These are phyloP conservation scores for Phoxinus dragarum DNA, from an alignment of 2,797 vertebrate genomes.

Conservation along the genomic window DNA sequence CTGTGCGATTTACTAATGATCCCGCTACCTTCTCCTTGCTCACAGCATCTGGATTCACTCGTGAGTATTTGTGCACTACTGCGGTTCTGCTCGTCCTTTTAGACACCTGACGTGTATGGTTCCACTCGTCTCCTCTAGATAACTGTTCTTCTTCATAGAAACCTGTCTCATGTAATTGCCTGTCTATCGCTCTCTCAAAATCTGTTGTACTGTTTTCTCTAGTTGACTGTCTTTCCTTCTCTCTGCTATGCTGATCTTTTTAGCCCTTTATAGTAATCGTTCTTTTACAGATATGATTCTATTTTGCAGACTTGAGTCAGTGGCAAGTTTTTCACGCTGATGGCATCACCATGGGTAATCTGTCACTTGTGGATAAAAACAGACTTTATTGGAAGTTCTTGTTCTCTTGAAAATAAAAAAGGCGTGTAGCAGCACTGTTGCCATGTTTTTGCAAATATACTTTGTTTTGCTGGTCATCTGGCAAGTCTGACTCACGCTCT, in stretches of 20 bases:
- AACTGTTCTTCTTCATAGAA: conserved; percentile 30
- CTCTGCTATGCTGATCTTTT: background rate
- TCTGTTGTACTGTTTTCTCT: background rate
- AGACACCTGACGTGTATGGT: background rate
- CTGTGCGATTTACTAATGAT: conserved; percentile 50
- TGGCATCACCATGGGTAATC: background rate
- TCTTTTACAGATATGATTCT: background rate
- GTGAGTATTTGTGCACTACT: conserved; percentile 59
- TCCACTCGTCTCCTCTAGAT: conserved; percentile 24
- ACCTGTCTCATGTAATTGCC: background rate
- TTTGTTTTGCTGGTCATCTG: conserved; percentile 20
- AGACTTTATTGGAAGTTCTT: background rate
- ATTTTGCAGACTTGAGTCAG: conserved; percentile 6
- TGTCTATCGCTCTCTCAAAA: background rate
- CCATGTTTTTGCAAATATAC: background rate
- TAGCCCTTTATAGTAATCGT: background rate
- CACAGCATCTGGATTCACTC: conserved; percentile 64
- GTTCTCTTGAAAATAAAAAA: background rate
- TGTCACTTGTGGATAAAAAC: background rate
- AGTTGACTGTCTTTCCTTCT: conserved; percentile 8
- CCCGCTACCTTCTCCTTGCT: conserved; percentile 56
- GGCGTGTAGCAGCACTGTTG: conserved; percentile 5
- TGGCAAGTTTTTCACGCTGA: conserved; percentile 15
- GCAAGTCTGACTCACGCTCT: conserved; percentile 17
- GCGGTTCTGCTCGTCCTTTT: conserved; percentile 10